Conservation (phyloP, 2,113 vertebrate genomes). For the Meriones unguiculatus region DNA sequence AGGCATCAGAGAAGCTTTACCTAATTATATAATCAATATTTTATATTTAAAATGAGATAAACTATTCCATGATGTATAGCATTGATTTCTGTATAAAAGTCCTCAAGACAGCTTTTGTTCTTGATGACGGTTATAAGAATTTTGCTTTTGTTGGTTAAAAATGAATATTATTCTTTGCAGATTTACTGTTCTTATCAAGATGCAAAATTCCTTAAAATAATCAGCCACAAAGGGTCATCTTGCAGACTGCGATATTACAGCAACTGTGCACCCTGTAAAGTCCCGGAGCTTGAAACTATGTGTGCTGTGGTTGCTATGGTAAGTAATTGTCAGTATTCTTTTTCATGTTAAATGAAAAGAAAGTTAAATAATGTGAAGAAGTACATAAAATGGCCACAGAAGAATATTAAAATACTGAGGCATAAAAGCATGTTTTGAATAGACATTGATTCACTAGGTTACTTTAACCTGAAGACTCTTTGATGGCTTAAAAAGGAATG, state of each 20-base stretch:
- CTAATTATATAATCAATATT: background rate
- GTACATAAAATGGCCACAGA: conserved; percentile 43
- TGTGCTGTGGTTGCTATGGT: conserved; percentile 71
- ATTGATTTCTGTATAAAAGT: background rate
- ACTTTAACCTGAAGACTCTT: conserved; percentile 59
- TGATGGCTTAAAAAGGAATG: background rate
- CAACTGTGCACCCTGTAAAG: conserved; percentile 51
- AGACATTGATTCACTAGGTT: conserved; percentile 52
- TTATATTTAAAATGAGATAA: background rate
- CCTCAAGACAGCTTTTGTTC: background rate
- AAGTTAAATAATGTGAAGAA: conserved; percentile 64
- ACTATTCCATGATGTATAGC: background rate
- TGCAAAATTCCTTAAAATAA: conserved; percentile 62
- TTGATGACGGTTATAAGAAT: background rate
- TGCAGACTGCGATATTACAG: conserved; percentile 44
- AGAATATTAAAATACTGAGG: conserved; percentile 38
- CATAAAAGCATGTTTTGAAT: conserved; percentile 59
- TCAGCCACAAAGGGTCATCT: background rate
- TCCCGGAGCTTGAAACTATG: conserved; percentile 50
- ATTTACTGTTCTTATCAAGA: conserved; percentile 22
- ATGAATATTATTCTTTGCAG: background rate
- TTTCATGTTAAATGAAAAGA: conserved; percentile 64
- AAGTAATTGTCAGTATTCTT: conserved; percentile 75
- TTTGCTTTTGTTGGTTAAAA: conserved; percentile 50
- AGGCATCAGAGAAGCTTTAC: background rate